These are phyloP conservation scores for Stichopus chloronotus DNA, from an alignment of 35 echinoderm and acorn worm species.

Conservation along the genomic window DNA sequence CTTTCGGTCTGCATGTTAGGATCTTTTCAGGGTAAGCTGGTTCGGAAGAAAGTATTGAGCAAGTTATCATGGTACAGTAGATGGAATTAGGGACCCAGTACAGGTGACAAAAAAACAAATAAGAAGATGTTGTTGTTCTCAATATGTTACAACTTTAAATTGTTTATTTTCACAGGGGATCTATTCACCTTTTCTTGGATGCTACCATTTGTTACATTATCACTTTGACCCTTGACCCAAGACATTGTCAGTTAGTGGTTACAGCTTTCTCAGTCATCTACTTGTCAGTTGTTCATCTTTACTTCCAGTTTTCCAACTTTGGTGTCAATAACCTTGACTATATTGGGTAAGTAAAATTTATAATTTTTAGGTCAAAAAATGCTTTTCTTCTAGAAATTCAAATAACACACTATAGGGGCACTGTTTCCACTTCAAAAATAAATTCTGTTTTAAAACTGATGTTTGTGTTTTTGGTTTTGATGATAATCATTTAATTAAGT, in stretches of 20 bases:
- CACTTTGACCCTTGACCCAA: slow-evolving; percentile 76
- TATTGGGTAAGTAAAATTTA: slow-evolving; percentile 75
- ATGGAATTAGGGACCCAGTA: too few species aligned
- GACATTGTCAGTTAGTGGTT: slow-evolving; percentile 66
- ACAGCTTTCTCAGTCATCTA: slow-evolving; percentile 70
- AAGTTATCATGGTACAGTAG: too few species aligned
- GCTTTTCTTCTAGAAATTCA: too few species aligned
- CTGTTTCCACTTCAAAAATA: too few species aligned
- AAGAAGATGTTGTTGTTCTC: neutral
- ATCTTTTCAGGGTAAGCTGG: too few species aligned
- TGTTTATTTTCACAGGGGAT: slow-evolving; percentile 63
- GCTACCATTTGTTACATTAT: slow-evolving; percentile 70
- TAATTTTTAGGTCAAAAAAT: neutral
- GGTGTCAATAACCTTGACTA: slow-evolving; percentile 85
- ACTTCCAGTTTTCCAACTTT: slow-evolving; percentile 59
- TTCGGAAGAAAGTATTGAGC: too few species aligned
- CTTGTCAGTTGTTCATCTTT: slow-evolving; percentile 80
- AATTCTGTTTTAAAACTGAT: too few species aligned
- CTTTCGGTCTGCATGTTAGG: too few species aligned
- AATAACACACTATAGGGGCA: too few species aligned
- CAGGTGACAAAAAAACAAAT: neutral
- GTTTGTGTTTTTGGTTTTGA: too few species aligned
- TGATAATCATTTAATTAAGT: too few species aligned
- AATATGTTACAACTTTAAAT: neutral
- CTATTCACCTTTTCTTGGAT: slow-evolving; percentile 73